These are phyloP conservation scores for Seriola aureovittata DNA, from an alignment of 2,113 vertebrate genomes.

Conservation along the genomic window DNA sequence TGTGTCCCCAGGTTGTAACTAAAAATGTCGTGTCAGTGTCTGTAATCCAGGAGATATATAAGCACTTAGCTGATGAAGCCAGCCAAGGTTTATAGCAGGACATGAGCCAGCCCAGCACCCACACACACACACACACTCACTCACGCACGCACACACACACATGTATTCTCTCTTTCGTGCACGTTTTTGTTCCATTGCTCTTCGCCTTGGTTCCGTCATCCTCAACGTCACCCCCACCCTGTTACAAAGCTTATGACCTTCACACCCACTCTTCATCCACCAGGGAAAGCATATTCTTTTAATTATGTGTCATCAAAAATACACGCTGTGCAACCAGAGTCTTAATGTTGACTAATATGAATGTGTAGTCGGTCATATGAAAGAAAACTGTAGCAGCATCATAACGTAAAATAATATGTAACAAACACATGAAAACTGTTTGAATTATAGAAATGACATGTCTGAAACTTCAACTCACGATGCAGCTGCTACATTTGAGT, in stretches of 20 bases:
- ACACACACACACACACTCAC: not conserved
- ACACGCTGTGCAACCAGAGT: not conserved
- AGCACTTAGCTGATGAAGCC: conserved; percentile 79
- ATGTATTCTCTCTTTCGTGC: not conserved
- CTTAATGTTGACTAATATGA: not conserved
- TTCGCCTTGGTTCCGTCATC: not conserved
- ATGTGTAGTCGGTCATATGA: not conserved
- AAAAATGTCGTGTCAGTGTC: conserved; percentile 57
- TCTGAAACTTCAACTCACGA: not conserved
- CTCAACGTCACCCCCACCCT: not conserved
- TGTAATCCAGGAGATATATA: conserved; percentile 66
- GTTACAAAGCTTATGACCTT: not conserved
- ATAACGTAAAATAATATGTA: not conserved
- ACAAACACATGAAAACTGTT: not conserved
- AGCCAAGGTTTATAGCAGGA: conserved; percentile 30
- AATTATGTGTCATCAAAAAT: not conserved
- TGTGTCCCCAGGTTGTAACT: conserved; percentile 53
- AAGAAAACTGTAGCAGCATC: not conserved
- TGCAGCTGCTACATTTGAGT: not conserved
- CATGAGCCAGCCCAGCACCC: not conserved
- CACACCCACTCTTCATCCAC: not conserved
- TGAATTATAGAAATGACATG: not conserved
- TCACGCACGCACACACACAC: not conserved
- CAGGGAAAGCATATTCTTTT: not conserved
- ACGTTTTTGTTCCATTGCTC: not conserved